A percentile compares a stretch with the other conserved stretches of the same genome.
These are phyloP conservation scores for Rhinoderma darwinii DNA, from an alignment of 2,113 vertebrate species.

Conservation along the genomic window DNA sequence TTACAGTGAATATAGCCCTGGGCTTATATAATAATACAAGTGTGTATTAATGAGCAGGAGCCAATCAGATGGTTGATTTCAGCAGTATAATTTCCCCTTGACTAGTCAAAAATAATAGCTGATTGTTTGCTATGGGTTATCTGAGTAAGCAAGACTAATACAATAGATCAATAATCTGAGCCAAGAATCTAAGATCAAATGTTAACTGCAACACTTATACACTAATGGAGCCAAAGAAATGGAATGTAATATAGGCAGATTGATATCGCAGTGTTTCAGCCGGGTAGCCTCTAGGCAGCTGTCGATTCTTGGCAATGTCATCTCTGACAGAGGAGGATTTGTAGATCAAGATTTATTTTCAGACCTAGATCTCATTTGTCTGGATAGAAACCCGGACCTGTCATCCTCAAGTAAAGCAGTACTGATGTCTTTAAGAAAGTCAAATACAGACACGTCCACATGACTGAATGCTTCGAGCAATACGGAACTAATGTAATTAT, in stretches of 20 bases:
- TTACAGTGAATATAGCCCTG: not conserved
- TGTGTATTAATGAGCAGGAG: too few relatives aligned
- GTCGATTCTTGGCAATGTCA: constrained; percentile 37
- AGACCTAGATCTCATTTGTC: constrained; percentile 34
- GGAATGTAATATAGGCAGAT: constrained; percentile 22
- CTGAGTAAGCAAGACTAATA: constrained; percentile 3
- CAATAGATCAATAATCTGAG: constrained; percentile 12
- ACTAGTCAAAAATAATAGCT: not conserved
- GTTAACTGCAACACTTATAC: constrained; percentile 18
- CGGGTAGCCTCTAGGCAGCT: constrained; percentile 37
- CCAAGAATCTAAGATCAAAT: constrained; percentile 19
- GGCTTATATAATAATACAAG: not conserved
- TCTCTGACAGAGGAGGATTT: constrained; percentile 44
- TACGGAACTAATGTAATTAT: not conserved
- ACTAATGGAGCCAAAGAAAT: constrained; percentile 18
- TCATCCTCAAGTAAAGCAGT: constrained; percentile 4
- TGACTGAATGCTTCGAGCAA: not conserved
- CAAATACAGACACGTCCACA: not conserved
- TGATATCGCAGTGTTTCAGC: constrained; percentile 29
- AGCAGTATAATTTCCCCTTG: not conserved
- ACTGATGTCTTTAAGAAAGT: constrained; percentile 9
- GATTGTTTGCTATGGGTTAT: not conserved
- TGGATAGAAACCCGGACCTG: constrained; percentile 20
- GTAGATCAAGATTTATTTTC: constrained; percentile 50
- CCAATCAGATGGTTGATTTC: not conserved